Evolutionary conservation across 2,113 vertebrate genomes (phyloP), one percentile per base, ranked within the genome.

Genomic region (Chaenocephalus aceratus): DNA sequence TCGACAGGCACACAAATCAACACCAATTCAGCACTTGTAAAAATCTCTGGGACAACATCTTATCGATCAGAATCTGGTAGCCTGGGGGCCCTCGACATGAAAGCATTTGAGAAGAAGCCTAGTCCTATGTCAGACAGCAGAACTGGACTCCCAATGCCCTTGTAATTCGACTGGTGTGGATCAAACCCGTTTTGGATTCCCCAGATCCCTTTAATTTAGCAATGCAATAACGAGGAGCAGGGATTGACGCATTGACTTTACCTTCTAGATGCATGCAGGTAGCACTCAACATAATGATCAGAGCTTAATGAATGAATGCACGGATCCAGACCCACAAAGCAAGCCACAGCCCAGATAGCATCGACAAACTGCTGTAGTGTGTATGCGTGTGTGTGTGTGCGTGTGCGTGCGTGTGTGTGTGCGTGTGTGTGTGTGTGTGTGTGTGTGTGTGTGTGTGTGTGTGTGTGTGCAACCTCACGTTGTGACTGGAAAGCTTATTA

Each of bases 321-420:
- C 58, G 59, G 82, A 86, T 84, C 76, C 69, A 82, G 74, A 85
- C 36, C 66, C 73, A 79, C 34, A 41, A 84, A 86, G n/a, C 78
- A 86, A 92, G 91, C 88, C 93, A 91, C 93, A 92, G 90, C 91
- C 93, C 93, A 84, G 78, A 91, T 87, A 89, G 77, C 85, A 86
- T 88, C 85, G 86, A 85, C 80, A 88, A 79, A 86, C 84, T 82
- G 90, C 87, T 93, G 78, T 84, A 78, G 80, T 83, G 82, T 79
- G 78, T 68, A 71, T 63, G 61, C 49, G 65, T n/a, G 52, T 53
- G 63, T 53, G 71, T 72, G 54, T 62, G 36, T 48, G 78, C 53
- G 77, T 46, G 70, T 56, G 77, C 48, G 72, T 62, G 64, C 46
- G 77, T 36, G 72, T 75, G 64, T 52, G 77, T 45, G 72, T 65